Evolutionary conservation across 2,888 invertebrate genomes (phyloP).

Genomic region (Digitonthophagus gazella): DNA sequence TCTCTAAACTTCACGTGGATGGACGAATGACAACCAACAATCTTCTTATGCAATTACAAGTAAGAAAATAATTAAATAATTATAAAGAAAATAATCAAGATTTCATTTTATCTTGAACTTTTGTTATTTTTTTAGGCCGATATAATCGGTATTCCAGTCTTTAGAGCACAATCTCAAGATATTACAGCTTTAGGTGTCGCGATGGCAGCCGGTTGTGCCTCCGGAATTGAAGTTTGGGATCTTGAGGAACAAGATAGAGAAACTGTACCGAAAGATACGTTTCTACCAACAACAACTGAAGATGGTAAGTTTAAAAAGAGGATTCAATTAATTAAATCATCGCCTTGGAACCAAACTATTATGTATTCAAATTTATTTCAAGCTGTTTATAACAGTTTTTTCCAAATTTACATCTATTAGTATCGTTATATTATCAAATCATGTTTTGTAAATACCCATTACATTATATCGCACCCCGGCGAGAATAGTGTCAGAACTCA

Average conservation of each 20-base stretch:
- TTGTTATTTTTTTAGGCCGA: conserved; percentile 62
- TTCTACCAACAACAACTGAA: conserved; percentile 76
- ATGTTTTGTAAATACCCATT: no score
- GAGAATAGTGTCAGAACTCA: no score
- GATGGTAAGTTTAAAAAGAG: conserved; percentile 67
- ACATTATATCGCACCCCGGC: no score
- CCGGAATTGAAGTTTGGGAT: conserved; percentile 64
- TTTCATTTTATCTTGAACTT: neutral
- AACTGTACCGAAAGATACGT: conserved; percentile 69
- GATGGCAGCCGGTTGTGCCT: conserved; percentile 82
- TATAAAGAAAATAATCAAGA: neutral
- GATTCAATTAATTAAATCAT: no score
- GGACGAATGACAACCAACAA: conserved; percentile 90
- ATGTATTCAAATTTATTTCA: no score
- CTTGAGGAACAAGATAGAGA: conserved; percentile 60
- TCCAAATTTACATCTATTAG: no score
- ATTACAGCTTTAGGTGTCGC: conserved; percentile 92
- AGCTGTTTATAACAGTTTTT: no score
- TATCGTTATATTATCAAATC: no score
- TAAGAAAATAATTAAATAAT: conserved; percentile 23
- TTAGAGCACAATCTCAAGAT: conserved; percentile 82
- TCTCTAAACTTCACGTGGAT: conserved; percentile 85
- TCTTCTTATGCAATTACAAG: conserved; percentile 90
- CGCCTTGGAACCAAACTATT: no score
- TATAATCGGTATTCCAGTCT: conserved; percentile 85